Evolutionary conservation across 2,888 invertebrate species (phyloP).

Genomic region (Agrochola circellaris): DNA sequence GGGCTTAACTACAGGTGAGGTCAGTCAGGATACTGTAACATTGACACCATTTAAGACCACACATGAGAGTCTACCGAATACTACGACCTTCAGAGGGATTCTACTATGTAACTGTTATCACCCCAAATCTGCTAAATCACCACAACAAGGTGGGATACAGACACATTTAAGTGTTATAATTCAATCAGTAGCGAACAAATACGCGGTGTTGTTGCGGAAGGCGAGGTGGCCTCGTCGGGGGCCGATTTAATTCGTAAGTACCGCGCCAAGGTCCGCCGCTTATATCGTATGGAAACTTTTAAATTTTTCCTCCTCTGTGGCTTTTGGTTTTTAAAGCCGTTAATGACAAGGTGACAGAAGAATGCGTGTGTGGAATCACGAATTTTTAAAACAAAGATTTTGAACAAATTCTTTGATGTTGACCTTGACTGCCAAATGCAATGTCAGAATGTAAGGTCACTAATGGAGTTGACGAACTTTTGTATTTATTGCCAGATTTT

Average conservation of each 20-base stretch:
- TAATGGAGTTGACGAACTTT: slow-evolving; percentile 33
- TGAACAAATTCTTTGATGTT: slow-evolving; percentile 26
- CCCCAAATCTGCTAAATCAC: slow-evolving; percentile 39
- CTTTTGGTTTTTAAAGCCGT: slow-evolving; percentile 56
- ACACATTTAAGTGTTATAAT: slow-evolving; percentile 62
- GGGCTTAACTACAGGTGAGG: slow-evolving; percentile 49
- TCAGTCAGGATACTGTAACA: slow-evolving; percentile 59
- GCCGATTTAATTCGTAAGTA: slow-evolving; percentile 83
- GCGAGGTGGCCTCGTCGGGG: slow-evolving; percentile 77
- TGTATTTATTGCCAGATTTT: slow-evolving; percentile 6
- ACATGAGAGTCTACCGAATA: slow-evolving; percentile 28
- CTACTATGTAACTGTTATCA: slow-evolving; percentile 33
- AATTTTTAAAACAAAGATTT: slow-evolving; percentile 40
- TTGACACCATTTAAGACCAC: slow-evolving; percentile 59
- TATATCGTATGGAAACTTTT: slow-evolving; percentile 76
- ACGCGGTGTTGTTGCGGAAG: slow-evolving; percentile 73
- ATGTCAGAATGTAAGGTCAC: slow-evolving; percentile 33
- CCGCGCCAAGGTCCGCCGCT: slow-evolving; percentile 80
- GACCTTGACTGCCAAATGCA: slow-evolving; percentile 44
- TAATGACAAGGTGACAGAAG: slow-evolving; percentile 62
- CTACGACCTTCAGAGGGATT: slow-evolving; percentile 33
- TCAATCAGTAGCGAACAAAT: slow-evolving; percentile 65
- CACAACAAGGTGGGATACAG: slow-evolving; percentile 41
- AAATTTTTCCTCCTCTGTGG: slow-evolving; percentile 72
- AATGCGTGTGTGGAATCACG: slow-evolving; percentile 52